Percentiles rank a stretch among this genome's conserved stretches.
Conservation (phyloP, 2,888 invertebrate species). For the Scaptomyza tumidula region DNA sequence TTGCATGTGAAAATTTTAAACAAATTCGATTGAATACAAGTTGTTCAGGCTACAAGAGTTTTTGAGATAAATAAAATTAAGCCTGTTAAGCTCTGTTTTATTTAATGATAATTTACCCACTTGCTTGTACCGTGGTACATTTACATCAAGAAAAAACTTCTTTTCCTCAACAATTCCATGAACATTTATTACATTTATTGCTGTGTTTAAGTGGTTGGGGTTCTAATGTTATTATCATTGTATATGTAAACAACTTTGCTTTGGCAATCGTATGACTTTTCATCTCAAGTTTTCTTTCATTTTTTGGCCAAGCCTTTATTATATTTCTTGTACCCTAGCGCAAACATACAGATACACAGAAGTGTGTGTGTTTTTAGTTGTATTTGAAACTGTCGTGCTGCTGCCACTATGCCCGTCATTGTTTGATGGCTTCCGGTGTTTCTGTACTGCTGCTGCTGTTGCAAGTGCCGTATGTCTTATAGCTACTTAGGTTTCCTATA, state of each 20-base stretch:
- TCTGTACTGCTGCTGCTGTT: conserved; percentile 33
- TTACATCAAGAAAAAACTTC: not conserved
- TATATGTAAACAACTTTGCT: conserved; percentile 20
- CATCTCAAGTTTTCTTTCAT: conserved; percentile 14
- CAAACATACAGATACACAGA: not conserved
- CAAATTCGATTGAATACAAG: too few species aligned
- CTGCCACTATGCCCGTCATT: conserved; percentile 56
- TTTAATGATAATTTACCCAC: not conserved
- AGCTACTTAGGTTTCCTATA: conserved; percentile 66
- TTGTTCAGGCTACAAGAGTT: too few species aligned
- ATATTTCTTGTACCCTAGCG: conserved; percentile 5
- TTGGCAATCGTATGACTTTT: conserved; percentile 12
- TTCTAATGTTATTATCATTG: conserved; percentile 29
- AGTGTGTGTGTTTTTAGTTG: conserved; percentile 1
- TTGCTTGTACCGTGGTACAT: not conserved
- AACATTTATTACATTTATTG: conserved; percentile 24
- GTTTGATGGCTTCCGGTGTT: conserved; percentile 74
- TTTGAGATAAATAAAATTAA: too few species aligned
- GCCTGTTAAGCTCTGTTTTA: too few species aligned
- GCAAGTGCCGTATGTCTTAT: conserved; percentile 55
- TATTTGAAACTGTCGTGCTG: conserved; percentile 38
- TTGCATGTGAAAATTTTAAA: not conserved
- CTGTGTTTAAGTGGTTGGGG: not conserved
- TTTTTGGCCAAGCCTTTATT: conserved; percentile 21
- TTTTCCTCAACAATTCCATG: not conserved